Evolutionary conservation across 1,140 invertebrate genomes (phyloP).

Genomic region (Trichoplusia ni): DNA sequence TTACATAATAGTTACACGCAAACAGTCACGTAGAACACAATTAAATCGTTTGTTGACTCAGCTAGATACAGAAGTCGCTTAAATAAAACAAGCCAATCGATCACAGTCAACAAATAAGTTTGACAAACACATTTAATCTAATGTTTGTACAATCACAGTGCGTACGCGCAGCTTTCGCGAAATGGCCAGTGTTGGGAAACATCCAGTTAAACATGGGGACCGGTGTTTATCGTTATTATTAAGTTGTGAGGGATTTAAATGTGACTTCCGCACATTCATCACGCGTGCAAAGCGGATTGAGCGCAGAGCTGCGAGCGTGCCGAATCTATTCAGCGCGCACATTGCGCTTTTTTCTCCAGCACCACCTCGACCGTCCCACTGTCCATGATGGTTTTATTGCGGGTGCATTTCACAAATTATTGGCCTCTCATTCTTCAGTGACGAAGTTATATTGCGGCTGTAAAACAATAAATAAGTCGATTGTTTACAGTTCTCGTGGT

Average conservation of each 20-base stretch:
- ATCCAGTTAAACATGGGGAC: constrained; percentile 69
- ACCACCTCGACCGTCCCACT: constrained; percentile 34
- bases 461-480: constrained; percentile 77
- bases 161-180: constrained; percentile 57
- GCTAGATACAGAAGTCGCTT: not conserved
- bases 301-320: constrained; percentile 60
- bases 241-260: constrained; percentile 66
- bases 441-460: constrained; percentile 69
- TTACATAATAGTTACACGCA: too few relatives aligned
- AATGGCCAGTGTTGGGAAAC: constrained; percentile 73
- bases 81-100: constrained; percentile 41
- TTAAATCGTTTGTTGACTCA: too few relatives aligned
- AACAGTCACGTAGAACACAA: too few relatives aligned
- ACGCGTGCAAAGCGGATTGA: constrained; percentile 50
- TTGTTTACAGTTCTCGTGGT: constrained; percentile 64
- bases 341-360: constrained; percentile 64
- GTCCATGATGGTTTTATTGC: constrained; percentile 74
- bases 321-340: constrained; percentile 68
- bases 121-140: constrained; percentile 67
- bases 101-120: constrained; percentile 66
- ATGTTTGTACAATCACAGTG: constrained; percentile 49
- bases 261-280: constrained; percentile 73
- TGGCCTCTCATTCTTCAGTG: constrained; percentile 51
- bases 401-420: constrained; percentile 67
- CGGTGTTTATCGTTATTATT: constrained; percentile 76